phyloP scores from a whole-genome alignment of 2,113 vertebrate genomes.

The Sinocyclocheilus anshuiensis region DNA sequence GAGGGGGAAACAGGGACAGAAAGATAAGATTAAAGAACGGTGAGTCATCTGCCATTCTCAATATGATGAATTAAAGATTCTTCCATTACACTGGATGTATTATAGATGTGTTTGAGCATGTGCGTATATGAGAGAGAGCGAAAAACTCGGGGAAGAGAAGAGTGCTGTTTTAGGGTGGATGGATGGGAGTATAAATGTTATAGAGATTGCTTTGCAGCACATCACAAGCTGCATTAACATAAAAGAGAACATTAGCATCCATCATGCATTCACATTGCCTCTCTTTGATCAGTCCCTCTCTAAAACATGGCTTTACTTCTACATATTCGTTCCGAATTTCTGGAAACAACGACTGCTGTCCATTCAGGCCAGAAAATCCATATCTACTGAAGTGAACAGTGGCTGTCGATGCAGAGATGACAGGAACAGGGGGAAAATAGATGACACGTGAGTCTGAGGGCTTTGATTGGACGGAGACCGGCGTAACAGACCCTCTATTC shows the following conservation, averaged over 20 bases:
- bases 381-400: neutral
- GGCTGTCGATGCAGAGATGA: neutral
- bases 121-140: neutral
- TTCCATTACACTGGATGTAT: constrained; percentile 64
- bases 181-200: constrained; percentile 10
- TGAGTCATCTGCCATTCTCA: constrained; percentile 56
- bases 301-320: constrained; percentile 12
- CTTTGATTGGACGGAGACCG: neutral
- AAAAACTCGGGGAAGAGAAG: neutral
- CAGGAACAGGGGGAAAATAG: neutral
- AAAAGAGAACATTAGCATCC: constrained; percentile 30
- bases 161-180: constrained; percentile 24
- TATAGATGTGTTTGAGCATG: constrained; percentile 55
- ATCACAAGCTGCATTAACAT: constrained; percentile 38
- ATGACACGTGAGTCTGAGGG: neutral
- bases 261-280: constrained; percentile 14
- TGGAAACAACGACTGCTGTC: neutral
- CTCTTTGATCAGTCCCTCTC: constrained; percentile 19
- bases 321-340: neutral
- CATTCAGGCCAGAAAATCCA: constrained; percentile 15
- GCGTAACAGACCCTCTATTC: neutral
- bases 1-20: constrained; percentile 3
- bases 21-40: constrained; percentile 34
- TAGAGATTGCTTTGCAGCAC: constrained; percentile 28
- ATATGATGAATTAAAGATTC: constrained; percentile 65